Conservation (phyloP, 2,797 vertebrate genomes). For the Anabas testudineus region DNA sequence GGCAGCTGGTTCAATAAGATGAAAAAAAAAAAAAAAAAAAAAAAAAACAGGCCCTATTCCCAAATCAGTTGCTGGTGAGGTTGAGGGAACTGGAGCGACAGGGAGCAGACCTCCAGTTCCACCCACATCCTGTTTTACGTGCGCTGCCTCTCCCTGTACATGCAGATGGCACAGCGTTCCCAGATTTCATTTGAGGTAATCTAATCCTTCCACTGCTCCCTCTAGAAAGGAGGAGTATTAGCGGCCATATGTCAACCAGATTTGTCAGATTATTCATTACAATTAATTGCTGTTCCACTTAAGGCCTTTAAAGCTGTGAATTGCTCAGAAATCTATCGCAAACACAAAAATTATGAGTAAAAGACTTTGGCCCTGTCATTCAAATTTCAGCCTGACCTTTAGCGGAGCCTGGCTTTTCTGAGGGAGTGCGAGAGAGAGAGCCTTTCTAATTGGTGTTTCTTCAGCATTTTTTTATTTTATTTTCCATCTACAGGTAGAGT, state of each 20-base stretch:
- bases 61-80: slow-evolving; percentile 87
- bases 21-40: slow-evolving; percentile 38
- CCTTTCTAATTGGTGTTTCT: slow-evolving; percentile 99
- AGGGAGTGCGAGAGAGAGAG: slow-evolving; percentile 93
- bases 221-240: slow-evolving; percentile 99
- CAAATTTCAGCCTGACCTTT: slow-evolving; percentile 99
- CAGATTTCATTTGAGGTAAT: slow-evolving; percentile 99
- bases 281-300: slow-evolving; percentile 99
- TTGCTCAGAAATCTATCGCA: slow-evolving; percentile 99
- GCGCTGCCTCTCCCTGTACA: slow-evolving; percentile 90
- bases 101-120: slow-evolving; percentile 89
- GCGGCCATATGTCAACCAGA: slow-evolving; percentile 99
- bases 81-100: slow-evolving; percentile 87
- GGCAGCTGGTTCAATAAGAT: slow-evolving; percentile 98
- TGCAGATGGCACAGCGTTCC: slow-evolving; percentile 98
- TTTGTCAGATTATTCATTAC: slow-evolving; percentile 99
- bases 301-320: slow-evolving; percentile 99
- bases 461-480: slow-evolving; percentile 70
- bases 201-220: slow-evolving; percentile 99
- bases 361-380: slow-evolving; percentile 99
- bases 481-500: slow-evolving; percentile 92
- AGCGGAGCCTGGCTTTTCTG: slow-evolving; percentile 97
- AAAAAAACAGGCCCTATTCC: slow-evolving; percentile 83
- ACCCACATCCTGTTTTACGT: slow-evolving; percentile 92
- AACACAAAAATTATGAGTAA: slow-evolving; percentile 99